Evolutionary conservation across 2,888 invertebrate species (phyloP).

Genomic region (Emmelina monodactyla): DNA sequence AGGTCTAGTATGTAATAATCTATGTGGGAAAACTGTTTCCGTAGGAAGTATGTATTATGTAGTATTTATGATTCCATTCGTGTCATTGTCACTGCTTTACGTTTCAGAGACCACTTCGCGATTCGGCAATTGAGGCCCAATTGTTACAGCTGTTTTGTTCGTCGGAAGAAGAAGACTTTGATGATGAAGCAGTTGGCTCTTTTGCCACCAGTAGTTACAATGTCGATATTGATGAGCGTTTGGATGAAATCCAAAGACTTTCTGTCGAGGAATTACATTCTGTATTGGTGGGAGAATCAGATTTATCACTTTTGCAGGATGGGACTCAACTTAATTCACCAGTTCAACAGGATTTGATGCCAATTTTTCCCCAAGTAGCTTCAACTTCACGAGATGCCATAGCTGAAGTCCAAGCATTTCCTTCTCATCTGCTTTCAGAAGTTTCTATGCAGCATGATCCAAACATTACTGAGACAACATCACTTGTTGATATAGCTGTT

Average conservation of each 20-base stretch:
- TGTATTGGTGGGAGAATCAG: slow-evolving; percentile 14
- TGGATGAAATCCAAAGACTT: slow-evolving; percentile 15
- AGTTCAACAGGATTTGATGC: slow-evolving; percentile 10
- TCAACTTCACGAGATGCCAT: slow-evolving; percentile 6
- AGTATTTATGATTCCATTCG: no score
- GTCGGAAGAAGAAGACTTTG: slow-evolving; percentile 11
- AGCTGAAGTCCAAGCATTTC: slow-evolving; percentile 10
- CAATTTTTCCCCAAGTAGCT: slow-evolving; percentile 9
- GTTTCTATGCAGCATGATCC: slow-evolving; percentile 10
- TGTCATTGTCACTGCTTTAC: neutral
- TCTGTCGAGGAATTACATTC: slow-evolving; percentile 12
- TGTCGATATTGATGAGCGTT: slow-evolving; percentile 13
- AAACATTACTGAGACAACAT: slow-evolving; percentile 5
- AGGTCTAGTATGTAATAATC: no score
- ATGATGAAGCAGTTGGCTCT: slow-evolving; percentile 13
- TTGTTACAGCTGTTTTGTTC: slow-evolving; percentile 11
- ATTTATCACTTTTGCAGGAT: slow-evolving; percentile 14
- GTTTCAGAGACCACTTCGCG: slow-evolving; percentile 8
- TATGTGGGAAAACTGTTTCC: no score
- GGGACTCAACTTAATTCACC: neutral
- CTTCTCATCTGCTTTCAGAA: slow-evolving; percentile 5
- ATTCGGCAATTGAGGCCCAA: slow-evolving; percentile 12
- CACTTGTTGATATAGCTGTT: slow-evolving; percentile 4
- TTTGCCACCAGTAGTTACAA: slow-evolving; percentile 4
- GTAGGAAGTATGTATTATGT: neutral